These are phyloP conservation scores for Mormyrops attenuatus DNA, from an alignment of 2,797 vertebrate genomes.

Conservation along the genomic window DNA sequence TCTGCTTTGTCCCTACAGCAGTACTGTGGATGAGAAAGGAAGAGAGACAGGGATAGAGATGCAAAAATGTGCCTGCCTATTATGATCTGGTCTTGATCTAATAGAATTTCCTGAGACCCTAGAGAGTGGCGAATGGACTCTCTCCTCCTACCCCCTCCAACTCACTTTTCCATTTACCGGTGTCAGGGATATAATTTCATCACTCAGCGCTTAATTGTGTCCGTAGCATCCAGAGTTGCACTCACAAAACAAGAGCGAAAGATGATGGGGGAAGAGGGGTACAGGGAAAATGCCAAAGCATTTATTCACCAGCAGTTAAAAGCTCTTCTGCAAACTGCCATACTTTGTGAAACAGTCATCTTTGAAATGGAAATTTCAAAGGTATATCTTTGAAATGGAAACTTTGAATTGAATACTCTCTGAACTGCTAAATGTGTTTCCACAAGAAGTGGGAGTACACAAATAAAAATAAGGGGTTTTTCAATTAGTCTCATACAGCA, in stretches of 20 bases:
- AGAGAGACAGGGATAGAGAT: slow-evolving; percentile 42
- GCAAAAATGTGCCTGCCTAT: slow-evolving; percentile 54
- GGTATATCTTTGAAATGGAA: slow-evolving; percentile 12
- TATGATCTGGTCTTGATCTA: slow-evolving; percentile 39
- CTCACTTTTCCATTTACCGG: slow-evolving; percentile 51
- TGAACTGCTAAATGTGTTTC: neutral
- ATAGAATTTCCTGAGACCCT: slow-evolving; percentile 56
- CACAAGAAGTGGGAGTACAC: neutral
- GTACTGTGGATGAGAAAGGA: slow-evolving; percentile 24
- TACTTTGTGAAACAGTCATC: slow-evolving; percentile 17
- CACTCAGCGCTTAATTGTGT: slow-evolving; percentile 58
- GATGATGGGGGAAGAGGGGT: slow-evolving; percentile 9
- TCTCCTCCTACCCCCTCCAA: slow-evolving; percentile 39
- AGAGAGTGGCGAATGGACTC: slow-evolving; percentile 53
- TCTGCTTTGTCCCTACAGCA: slow-evolving; percentile 12
- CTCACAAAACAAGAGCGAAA: slow-evolving; percentile 27
- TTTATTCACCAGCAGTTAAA: slow-evolving; percentile 65
- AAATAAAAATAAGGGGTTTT: neutral
- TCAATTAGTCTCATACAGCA: neutral
- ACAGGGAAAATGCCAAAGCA: slow-evolving; percentile 54
- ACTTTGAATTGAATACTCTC: slow-evolving; percentile 2
- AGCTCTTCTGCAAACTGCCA: slow-evolving; percentile 44
- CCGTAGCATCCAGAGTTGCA: slow-evolving; percentile 39
- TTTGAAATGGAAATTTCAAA: too few relatives aligned
- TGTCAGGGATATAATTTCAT: slow-evolving; percentile 59